Evolutionary conservation across 2,113 vertebrate species (phyloP).

Genomic region (Sprattus sprattus): DNA sequence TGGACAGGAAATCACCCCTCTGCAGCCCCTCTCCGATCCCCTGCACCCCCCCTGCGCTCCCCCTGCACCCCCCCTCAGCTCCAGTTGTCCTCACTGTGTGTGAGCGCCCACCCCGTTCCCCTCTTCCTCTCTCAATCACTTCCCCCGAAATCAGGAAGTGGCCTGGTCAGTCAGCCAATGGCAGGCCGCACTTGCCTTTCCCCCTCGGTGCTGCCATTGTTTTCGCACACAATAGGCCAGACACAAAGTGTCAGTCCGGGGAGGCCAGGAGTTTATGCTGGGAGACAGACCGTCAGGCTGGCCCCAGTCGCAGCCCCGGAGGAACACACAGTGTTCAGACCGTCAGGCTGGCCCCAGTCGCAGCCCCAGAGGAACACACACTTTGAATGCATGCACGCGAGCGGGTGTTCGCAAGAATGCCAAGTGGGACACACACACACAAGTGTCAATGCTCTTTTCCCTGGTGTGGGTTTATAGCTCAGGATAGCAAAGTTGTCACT

Average conservation of each 20-base stretch:
- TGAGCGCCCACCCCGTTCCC: slow-evolving; percentile 54
- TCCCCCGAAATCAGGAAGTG: slow-evolving; percentile 78
- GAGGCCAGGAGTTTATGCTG: slow-evolving; percentile 18
- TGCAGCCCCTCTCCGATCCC: slow-evolving; percentile 3
- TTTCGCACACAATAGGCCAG: slow-evolving; percentile 76
- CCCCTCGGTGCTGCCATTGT: slow-evolving; percentile 73
- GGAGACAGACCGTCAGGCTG: slow-evolving; percentile 17
- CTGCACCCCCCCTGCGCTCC: background rate
- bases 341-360: slow-evolving; percentile 7
- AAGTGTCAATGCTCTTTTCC: background rate
- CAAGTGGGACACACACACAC: background rate
- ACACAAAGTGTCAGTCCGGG: slow-evolving; percentile 61
- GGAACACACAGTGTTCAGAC: slow-evolving; percentile 11
- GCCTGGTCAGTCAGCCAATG: slow-evolving; percentile 68
- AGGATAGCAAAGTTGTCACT: background rate
- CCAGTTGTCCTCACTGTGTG: slow-evolving; percentile 48
- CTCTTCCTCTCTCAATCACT: slow-evolving; percentile 62
- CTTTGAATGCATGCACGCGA: background rate
- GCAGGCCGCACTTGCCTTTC: slow-evolving; percentile 69
- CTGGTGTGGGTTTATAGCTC: background rate
- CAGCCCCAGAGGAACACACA: background rate
- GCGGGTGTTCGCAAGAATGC: background rate
- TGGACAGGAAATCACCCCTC: slow-evolving; percentile 69
- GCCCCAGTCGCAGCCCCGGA: background rate
- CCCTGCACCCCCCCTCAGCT: slow-evolving; percentile 34